Evolutionary conservation across 2,888 invertebrate genomes (phyloP), one percentile per base, ranked within the genome.

Genomic region (Melieria crassipennis): DNA sequence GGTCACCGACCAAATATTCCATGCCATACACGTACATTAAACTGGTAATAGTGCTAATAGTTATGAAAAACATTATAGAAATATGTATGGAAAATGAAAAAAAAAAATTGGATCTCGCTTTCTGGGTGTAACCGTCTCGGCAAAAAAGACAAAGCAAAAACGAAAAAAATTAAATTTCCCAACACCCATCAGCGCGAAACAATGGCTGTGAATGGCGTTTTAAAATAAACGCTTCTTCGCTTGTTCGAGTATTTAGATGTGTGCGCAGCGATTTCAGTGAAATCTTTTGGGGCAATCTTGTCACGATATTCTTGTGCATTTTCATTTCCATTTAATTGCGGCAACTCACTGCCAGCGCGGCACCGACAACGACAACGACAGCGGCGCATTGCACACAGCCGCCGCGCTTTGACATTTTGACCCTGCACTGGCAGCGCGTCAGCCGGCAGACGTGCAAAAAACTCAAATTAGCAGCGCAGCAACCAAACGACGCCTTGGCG

Each of bases 261-360:
- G 30, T 30, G 30, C 30, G 13, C 60, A 67, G 60, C 52, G 67
- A 45, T 60, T 67, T 67, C 60, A 67, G 61, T 67, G 60, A 67
- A 67, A 67, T 67, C 67, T 67, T 82, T 82, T 83, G 84, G 84
- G 79, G 80, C 83, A 83, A 83, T 83, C 83, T 84, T 84, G 83
- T 83, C 83, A 84, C 83, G 83, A 83, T 82, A 82, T 83, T 84
- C 82, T 83, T 78, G 73, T 30, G 30, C 30, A 30, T 30, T 30
- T 30, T 72, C 74, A 75, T 75, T 75, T 73, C 72, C 75, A 74
- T 74, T 74, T 74, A 73, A 72, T 74, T 69, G 70, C 72, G 63
- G 63, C 30, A 30, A 30, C 70, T 46, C 46, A 10, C 55, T 52
- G 30, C 43, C 13, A 30, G 30, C 30, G 30, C 30, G 30, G 30